Conservation (phyloP, 2,888 invertebrate species). For the Caenorhabditis doughertyi region DNA sequence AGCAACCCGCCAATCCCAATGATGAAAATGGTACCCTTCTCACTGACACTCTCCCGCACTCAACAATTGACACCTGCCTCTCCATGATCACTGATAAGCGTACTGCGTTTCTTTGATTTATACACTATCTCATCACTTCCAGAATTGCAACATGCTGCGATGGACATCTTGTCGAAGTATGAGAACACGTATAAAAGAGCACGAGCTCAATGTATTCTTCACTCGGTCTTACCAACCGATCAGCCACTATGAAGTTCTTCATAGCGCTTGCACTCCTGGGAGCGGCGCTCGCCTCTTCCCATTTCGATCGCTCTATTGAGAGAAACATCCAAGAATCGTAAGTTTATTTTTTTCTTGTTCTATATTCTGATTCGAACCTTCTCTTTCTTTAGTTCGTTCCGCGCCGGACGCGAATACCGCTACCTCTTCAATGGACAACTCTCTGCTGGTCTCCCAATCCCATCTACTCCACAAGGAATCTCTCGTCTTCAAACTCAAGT, state of each 20-base stretch:
- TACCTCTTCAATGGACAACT: constrained; percentile 73
- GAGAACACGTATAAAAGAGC: constrained; percentile 56
- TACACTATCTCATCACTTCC: constrained; percentile 29
- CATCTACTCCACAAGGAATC: constrained; percentile 73
- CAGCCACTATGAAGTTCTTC: constrained; percentile 62
- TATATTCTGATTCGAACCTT: not conserved
- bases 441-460: constrained; percentile 74
- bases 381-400: constrained; percentile 60
- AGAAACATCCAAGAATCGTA: constrained; percentile 55
- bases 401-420: constrained; percentile 69
- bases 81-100: constrained; percentile 48
- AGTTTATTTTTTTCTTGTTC: constrained; percentile 37
- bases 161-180: constrained; percentile 60
- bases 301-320: constrained; percentile 45
- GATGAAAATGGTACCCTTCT: constrained; percentile 38
- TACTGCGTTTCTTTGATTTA: constrained; percentile 38
- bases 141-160: constrained; percentile 62
- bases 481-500: constrained; percentile 74
- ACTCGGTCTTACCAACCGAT: constrained; percentile 54
- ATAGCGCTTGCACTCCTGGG: constrained; percentile 64
- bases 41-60: constrained; percentile 59
- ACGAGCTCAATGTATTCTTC: constrained; percentile 34
- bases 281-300: constrained; percentile 56
- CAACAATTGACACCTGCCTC: constrained; percentile 52
- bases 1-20: constrained; percentile 56